These are phyloP conservation scores for Ornithoptera alexandrae DNA, from an alignment of 2,888 invertebrate genomes.

Conservation along the genomic window DNA sequence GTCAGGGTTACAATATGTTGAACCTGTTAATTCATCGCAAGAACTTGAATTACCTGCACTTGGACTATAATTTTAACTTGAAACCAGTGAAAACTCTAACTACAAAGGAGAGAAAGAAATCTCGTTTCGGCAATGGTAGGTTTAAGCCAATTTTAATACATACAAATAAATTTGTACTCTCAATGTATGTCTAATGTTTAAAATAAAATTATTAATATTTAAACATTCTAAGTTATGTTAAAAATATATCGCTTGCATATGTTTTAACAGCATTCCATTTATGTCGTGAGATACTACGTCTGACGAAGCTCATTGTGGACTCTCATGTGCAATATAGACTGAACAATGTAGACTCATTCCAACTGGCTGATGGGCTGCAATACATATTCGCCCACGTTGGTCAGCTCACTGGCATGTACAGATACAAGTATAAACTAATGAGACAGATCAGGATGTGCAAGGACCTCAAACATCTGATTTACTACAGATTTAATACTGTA, in stretches of 20 bases:
- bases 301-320: constrained; percentile 99
- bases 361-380: constrained; percentile 98
- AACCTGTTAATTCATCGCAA: constrained; percentile 99
- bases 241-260: background rate
- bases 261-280: constrained; percentile 94
- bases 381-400: constrained; percentile 99
- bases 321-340: constrained; percentile 99
- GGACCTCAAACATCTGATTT: constrained; percentile 99
- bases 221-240: no score
- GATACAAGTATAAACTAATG: constrained; percentile 99
- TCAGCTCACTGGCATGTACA: constrained; percentile 99
- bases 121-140: constrained; percentile 95
- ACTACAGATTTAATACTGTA: constrained; percentile 99
- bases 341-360: constrained; percentile 99
- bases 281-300: constrained; percentile 98
- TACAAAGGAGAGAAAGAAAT: constrained; percentile 99
- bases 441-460: constrained; percentile 99
- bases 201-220: no score
- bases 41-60: constrained; percentile 98
- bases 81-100: constrained; percentile 99
- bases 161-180: no score
- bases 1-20: constrained; percentile 99
- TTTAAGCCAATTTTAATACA: constrained; percentile 19
- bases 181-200: no score
- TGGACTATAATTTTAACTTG: constrained; percentile 99